These are phyloP conservation scores for Girardinichthys multiradiatus DNA, from an alignment of 2,113 vertebrate species.

Conservation along the genomic window DNA sequence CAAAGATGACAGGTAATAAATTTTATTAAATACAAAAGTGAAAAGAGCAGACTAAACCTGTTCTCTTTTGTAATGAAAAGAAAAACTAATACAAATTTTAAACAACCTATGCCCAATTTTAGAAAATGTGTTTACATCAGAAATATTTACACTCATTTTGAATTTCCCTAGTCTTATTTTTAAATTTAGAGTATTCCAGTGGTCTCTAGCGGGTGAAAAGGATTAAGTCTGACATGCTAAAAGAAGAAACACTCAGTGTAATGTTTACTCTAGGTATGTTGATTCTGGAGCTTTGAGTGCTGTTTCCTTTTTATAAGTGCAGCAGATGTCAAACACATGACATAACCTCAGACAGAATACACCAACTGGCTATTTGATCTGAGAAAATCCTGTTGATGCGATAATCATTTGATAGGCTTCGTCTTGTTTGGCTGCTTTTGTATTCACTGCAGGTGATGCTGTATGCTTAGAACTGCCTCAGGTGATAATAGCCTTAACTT, in stretches of 20 bases:
- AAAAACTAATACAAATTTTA: too few relatives aligned
- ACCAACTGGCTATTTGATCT: too few relatives aligned
- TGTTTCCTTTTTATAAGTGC: neutral
- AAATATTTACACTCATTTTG: too few relatives aligned
- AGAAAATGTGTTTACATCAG: too few relatives aligned
- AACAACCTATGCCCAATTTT: too few relatives aligned
- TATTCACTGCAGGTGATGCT: neutral
- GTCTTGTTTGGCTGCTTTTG: neutral
- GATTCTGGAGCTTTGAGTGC: neutral
- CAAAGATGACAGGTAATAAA: neutral
- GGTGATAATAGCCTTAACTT: neutral
- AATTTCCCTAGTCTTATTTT: neutral
- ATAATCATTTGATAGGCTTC: neutral
- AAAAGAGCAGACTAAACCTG: neutral
- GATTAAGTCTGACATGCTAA: neutral
- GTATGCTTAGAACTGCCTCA: slow-evolving; percentile 2
- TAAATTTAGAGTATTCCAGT: neutral
- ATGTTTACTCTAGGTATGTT: neutral
- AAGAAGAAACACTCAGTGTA: neutral
- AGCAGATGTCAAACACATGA: neutral
- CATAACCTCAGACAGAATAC: neutral
- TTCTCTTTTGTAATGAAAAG: neutral
- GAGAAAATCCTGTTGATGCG: neutral
- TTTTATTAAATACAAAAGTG: neutral
- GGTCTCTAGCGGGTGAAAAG: neutral